phyloP scores from a whole-genome alignment of 2,797 vertebrate species.

The Thunnus albacares region DNA sequence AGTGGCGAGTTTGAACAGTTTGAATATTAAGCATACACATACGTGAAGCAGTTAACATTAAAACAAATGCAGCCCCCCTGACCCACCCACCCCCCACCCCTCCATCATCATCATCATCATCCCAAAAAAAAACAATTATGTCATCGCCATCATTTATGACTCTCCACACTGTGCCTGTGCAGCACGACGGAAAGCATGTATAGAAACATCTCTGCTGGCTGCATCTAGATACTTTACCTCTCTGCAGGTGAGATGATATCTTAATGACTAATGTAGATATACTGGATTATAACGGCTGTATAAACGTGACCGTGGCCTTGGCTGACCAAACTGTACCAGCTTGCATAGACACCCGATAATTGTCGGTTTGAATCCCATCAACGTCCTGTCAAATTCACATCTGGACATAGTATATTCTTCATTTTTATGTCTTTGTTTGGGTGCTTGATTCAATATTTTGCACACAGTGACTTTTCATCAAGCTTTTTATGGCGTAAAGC shows the following conservation, averaged over 20 bases:
- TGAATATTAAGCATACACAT: conserved; percentile 39
- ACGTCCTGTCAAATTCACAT: conserved; percentile 9
- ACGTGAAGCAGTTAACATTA: conserved; percentile 47
- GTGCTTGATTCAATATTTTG: neutral
- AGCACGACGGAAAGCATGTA: conserved; percentile 15
- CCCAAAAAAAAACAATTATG: conserved; percentile 18
- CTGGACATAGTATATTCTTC: neutral
- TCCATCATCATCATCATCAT: neutral
- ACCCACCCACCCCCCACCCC: neutral
- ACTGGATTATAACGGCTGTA: conserved; percentile 25
- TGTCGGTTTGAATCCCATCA: conserved; percentile 24
- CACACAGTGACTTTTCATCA: conserved; percentile 13
- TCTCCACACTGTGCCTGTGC: neutral
- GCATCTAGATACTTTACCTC: conserved; percentile 16
- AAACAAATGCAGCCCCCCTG: conserved; percentile 20
- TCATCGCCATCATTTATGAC: neutral
- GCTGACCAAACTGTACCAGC: conserved; percentile 65
- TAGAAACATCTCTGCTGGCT: conserved; percentile 25
- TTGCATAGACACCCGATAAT: conserved; percentile 68
- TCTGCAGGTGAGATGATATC: conserved; percentile 46
- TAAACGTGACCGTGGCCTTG: conserved; percentile 39
- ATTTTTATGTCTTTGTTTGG: neutral
- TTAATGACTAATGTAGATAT: conserved; percentile 35
- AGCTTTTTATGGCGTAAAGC: neutral
- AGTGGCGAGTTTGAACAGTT: conserved; percentile 37